Percentiles rank a stretch among this genome's conserved stretches.
These are phyloP conservation scores for Agapornis roseicollis DNA, from an alignment of 2,113 vertebrate genomes.

Conservation along the genomic window DNA sequence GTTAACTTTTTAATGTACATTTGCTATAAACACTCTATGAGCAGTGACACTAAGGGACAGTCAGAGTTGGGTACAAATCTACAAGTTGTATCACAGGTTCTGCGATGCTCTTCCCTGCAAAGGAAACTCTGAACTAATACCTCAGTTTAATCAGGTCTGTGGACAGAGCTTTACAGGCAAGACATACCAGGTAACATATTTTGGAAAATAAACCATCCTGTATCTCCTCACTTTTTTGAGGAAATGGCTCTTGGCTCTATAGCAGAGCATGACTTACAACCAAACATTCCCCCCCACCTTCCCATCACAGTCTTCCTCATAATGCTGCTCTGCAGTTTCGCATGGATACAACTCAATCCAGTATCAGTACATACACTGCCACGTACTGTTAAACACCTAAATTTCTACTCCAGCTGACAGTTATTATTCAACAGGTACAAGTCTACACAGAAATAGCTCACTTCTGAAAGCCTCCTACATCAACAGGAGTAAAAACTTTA, in stretches of 20 bases:
- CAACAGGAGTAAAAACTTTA: neutral
- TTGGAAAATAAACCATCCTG: accelerated
- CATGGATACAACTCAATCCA: neutral
- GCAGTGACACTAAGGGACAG: neutral
- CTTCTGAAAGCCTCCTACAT: neutral
- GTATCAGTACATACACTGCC: neutral
- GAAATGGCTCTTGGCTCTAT: neutral
- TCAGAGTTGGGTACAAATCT: neutral
- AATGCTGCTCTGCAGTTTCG: neutral
- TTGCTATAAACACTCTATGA: neutral
- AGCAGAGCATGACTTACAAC: neutral
- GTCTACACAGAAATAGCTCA: neutral
- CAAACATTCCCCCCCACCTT: accelerated
- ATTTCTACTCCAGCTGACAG: neutral
- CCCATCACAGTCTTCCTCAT: neutral
- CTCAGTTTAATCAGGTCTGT: neutral
- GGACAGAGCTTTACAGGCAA: neutral
- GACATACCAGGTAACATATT: neutral
- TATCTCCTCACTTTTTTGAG: neutral
- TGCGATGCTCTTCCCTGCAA: neutral
- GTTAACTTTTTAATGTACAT: neutral
- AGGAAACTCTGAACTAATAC: neutral
- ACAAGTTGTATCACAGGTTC: neutral
- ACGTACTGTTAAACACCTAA: neutral
- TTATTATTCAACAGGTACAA: neutral